Base-by-base conservation (phyloP, 2,797 vertebrate species). In the Paratrypauchen microcephalus region DNA sequence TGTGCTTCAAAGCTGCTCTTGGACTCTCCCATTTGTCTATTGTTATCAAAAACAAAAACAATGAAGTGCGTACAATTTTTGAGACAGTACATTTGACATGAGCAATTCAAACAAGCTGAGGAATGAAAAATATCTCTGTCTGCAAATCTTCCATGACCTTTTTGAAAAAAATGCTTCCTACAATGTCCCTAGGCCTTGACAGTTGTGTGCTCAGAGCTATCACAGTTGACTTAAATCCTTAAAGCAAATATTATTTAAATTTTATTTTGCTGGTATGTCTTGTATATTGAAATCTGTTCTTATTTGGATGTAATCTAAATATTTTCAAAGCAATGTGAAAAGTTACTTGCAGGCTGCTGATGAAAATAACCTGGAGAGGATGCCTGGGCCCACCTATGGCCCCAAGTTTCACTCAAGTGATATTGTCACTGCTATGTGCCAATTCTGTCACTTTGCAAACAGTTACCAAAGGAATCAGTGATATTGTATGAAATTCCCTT, bases 361-460 rank as follows among this genome's bases (percentile, higher is more conserved):
- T 55, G 72, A 66, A 79, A 78, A 86, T 77, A 76, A 21, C 59
- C 0, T 19, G n/a, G 54, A 18, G 61, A 21, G 71, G 72, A 72
- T 68, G 66, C 62, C 32, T 72, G 36, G 8, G 3, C 16, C 15
- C 65, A 71, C 64, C 75, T 74, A 72, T 75, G 56, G 39, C 63
- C 70, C 61, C 28, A 54, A 8, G 73, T 87, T 77, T 78, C 83
- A 84, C 74, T 60, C 47, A 65, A 65, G 78, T 79, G 82, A 73
- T 84, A 86, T 59, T 74, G 66, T 90, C 65, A 0, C 80, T 73
- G 54, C 54, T 55, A 71, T 63, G 75, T 90, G 86, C 1, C 74
- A 89, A 32, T 86, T 89, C 59, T 85, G 65, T 75, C 84, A 84
- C 83, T 36, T 57, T 26, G 16, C 81, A 67, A 71, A 67, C 50